Base-by-base conservation (phyloP, 1,140 invertebrate species). In the Aethina tumida region DNA sequence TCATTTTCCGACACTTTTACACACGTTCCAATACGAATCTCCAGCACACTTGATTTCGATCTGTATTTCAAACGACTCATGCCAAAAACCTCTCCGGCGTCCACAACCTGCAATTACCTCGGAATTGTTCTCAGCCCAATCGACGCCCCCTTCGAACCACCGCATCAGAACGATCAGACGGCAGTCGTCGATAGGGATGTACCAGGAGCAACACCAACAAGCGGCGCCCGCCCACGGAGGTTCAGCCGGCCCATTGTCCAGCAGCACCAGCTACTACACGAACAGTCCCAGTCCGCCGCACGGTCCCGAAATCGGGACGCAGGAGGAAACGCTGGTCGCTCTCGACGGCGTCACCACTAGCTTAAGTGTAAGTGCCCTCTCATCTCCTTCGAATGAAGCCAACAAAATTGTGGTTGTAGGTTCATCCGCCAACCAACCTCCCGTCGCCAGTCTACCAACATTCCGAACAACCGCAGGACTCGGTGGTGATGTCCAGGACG, bases 151-250 rank as follows among this genome's bases (percentile, higher is more conserved):
- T 47, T 67, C 70, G 28, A 52, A 50, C 3, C 68, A 70, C 34
- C 58, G 68, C 33, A 63, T 69, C 28, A 57, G 70, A 9, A 68
- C 66, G 10, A 71, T 74, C n/a, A 62, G 71, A 5, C 63, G 71
- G 13, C 71, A 74, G 47, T 73, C 71, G 2, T 74, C 70, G 0
- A 65, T 70, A 35, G 71, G 70, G 4, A 64, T 68, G 1, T 56
- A 70, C 26, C 63, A n/a, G 59, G 65, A 45, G 44, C 68, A 55
- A 62, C 67, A 42, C 49, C 60, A 37, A 52, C 53, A 35, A 46
- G 56, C 32, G 57, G 61, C 14, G 27, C 22, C 27, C 20, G 28
- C 16, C n/a, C 36, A 19, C 25, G 25, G 48, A 16, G 45, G 47
- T 13, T 44, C 30, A 24, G 47, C 47, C 4, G 50, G 52, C 19